phyloP scores from a whole-genome alignment of 2,888 invertebrate species.

The Patella pellucida region DNA sequence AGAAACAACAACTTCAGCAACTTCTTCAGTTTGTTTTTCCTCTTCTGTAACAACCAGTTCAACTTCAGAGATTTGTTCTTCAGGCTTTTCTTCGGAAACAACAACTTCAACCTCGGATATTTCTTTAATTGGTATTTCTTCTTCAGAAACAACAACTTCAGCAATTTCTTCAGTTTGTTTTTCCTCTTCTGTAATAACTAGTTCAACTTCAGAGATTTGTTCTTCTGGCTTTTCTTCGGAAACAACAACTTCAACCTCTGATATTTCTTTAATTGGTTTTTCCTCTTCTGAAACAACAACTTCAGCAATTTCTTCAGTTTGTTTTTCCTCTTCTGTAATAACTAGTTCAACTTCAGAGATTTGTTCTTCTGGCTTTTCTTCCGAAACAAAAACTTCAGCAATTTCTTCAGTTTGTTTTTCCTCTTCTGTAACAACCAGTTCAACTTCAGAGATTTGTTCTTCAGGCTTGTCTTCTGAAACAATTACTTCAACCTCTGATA shows the following conservation, averaged over 20 bases:
- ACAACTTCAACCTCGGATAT: conserved; percentile 33
- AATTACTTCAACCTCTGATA: conserved; percentile 18
- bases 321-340: neutral
- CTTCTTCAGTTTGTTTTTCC: neutral
- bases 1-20: neutral
- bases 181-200: conserved; percentile 33
- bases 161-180: neutral
- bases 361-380: neutral
- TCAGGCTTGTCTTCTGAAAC: conserved; percentile 7
- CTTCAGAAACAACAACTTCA: conserved; percentile 30
- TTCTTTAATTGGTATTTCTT: conserved; percentile 29
- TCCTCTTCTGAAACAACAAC: neutral
- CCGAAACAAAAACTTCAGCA: conserved; percentile 17
- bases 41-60: conserved; percentile 15
- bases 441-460: conserved; percentile 24
- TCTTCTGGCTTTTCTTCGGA: conserved; percentile 1
- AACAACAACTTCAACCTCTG: conserved; percentile 18
- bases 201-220: neutral
- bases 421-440: conserved; percentile 12
- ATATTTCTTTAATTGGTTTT: neutral
- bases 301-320: neutral
- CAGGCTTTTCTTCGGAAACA: conserved; percentile 8
- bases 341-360: conserved; percentile 16
- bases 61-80: conserved; percentile 26
- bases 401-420: conserved; percentile 16